Conservation (phyloP, 2,888 invertebrate genomes). For the Platynereis dumerilii region DNA sequence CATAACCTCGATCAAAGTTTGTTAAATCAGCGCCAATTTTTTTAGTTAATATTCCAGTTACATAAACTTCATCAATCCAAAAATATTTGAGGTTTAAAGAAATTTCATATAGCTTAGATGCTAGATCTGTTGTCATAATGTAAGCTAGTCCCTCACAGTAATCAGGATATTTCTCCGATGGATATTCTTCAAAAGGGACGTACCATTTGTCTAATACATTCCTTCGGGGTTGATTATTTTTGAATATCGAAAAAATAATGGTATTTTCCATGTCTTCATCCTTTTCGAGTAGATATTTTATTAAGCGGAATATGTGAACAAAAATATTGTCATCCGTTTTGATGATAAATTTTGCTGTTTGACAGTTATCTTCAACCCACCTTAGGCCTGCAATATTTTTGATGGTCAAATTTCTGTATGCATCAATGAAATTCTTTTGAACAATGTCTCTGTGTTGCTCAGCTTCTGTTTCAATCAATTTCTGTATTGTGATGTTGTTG, state of each 20-base stretch:
- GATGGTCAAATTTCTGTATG: conserved; percentile 58
- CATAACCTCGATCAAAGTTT: conserved; percentile 16
- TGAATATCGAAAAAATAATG: conserved; percentile 43
- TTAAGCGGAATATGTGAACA: conserved; percentile 67
- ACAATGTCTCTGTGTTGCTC: conserved; percentile 39
- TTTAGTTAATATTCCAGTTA: conserved; percentile 45
- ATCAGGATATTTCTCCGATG: conserved; percentile 40
- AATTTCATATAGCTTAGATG: conserved; percentile 33
- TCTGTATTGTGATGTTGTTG: neutral
- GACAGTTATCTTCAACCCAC: conserved; percentile 54
- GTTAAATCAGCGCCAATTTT: conserved; percentile 32
- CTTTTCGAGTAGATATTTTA: conserved; percentile 50
- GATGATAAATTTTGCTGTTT: conserved; percentile 42
- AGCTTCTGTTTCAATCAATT: neutral
- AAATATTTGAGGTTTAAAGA: conserved; percentile 38
- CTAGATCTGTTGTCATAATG: conserved; percentile 39
- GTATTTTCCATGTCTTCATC: conserved; percentile 36
- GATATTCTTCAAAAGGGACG: conserved; percentile 30
- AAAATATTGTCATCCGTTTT: conserved; percentile 53
- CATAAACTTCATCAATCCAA: conserved; percentile 53
- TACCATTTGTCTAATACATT: conserved; percentile 43
- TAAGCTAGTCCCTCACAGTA: conserved; percentile 50
- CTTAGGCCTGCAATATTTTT: conserved; percentile 52
- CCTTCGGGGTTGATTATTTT: conserved; percentile 36
- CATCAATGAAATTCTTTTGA: conserved; percentile 53